Evolutionary conservation across 1,140 invertebrate species (phyloP), one percentile per base, ranked within the genome.

Genomic region (Oppia nitens): DNA sequence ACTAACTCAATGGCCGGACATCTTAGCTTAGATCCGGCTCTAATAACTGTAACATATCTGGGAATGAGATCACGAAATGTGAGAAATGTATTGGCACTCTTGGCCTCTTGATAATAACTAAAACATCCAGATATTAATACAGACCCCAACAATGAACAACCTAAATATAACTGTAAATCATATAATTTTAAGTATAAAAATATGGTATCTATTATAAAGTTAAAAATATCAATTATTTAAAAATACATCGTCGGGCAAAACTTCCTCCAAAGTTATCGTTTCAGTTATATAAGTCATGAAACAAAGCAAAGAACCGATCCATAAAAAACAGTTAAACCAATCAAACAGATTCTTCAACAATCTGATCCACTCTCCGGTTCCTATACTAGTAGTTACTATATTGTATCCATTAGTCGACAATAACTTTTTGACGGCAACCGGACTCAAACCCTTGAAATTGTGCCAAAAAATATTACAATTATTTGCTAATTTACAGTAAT

Each of bases 11-110:
- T 88, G 62, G 88, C 89, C 52, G 83, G 80, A 55, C 95, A 73
- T 56, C 86, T 93, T 59, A 87, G 72, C 70, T 94, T 95, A 71
- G 93, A 83, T 61, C 93, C 93, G 74, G 93, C 87, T 65, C 95
- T 80, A 64, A 97, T 81, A 55, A 95, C 92, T 59, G 87, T 86
- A 20, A 93, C 94, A 72, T 90, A 94, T 78, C 94, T 83, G 2
- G 67, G 68, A 28, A 70, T 59, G 28, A 70, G 47, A 55, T 65
- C 66, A 25, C 64, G 58, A 45, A 64, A 67, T 11, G 59, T 63
- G n/a, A 63, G 53, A 60, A 66, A 62, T 25, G 68, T 64, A n/a
- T 57, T 61, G n/a, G 71, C 66, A 49, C 62, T 66, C 61, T 71
- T 73, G 9, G 68, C 62, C 57, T 72, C 71, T 62, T 72, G 71